Evolutionary conservation across 2,113 vertebrate species (phyloP).

Genomic region (Cygnus atratus): DNA sequence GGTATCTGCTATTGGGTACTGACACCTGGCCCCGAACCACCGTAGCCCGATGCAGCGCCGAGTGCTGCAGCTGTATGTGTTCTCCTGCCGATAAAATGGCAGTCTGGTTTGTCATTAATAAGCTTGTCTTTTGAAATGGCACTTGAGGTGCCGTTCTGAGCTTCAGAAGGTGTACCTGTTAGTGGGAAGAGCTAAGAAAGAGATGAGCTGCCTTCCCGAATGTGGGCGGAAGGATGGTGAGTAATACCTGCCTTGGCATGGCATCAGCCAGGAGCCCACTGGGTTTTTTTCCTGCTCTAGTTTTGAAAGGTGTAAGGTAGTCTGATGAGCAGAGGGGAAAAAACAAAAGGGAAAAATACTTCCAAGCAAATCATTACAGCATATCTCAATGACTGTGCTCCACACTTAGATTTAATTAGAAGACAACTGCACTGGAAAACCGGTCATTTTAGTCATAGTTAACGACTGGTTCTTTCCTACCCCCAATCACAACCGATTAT

Average conservation of each 20-base stretch:
- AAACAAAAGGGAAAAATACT: not conserved
- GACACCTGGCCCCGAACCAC: not conserved
- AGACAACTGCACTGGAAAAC: constrained; percentile 51
- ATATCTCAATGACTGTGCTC: constrained; percentile 6
- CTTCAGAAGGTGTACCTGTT: not conserved
- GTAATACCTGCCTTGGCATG: constrained; percentile 11
- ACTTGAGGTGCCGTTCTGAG: not conserved
- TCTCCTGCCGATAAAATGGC: constrained; percentile 33
- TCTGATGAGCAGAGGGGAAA: not conserved
- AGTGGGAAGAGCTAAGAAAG: constrained; percentile 47
- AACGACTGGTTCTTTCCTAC: constrained; percentile 11
- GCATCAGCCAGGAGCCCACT: not conserved
- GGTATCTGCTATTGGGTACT: not conserved
- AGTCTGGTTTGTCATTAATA: constrained; percentile 34
- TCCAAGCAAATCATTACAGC: constrained; percentile 30
- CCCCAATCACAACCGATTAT: constrained; percentile 24
- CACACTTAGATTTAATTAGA: constrained; percentile 56
- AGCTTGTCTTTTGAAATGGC: constrained; percentile 40
- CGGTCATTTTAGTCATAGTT: constrained; percentile 42
- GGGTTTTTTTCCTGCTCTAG: not conserved
- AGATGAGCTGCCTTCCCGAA: not conserved
- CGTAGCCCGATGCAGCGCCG: not conserved
- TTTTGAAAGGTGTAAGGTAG: constrained; percentile 23
- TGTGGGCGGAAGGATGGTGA: not conserved
- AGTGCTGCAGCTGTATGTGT: not conserved